Evolutionary conservation across 2,113 vertebrate genomes (phyloP).

Genomic region (Gambusia affinis): DNA sequence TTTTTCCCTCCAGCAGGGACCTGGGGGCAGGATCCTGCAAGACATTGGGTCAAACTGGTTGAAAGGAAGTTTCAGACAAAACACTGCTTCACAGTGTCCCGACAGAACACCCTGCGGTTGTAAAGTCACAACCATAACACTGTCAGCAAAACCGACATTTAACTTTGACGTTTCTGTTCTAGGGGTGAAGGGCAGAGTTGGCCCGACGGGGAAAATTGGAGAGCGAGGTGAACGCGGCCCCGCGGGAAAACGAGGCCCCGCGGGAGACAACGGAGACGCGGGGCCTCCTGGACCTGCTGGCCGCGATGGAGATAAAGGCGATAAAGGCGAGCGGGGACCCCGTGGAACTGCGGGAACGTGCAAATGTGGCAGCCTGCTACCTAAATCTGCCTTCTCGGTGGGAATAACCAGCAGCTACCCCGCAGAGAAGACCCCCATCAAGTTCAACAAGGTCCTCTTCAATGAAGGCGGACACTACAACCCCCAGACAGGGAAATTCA

Average conservation of each 20-base stretch:
- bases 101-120: neutral
- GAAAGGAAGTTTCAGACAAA: neutral
- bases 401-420: constrained; percentile 98
- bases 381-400: constrained; percentile 95
- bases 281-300: constrained; percentile 85
- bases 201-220: constrained; percentile 87
- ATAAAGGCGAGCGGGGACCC: constrained; percentile 86
- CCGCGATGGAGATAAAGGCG: constrained; percentile 84
- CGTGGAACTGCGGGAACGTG: constrained; percentile 86
- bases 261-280: constrained; percentile 81
- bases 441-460: constrained; percentile 96
- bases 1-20: no score
- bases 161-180: constrained; percentile 65
- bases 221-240: constrained; percentile 90
- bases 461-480: constrained; percentile 94
- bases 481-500: constrained; percentile 92
- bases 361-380: constrained; percentile 90
- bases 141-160: neutral
- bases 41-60: neutral
- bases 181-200: constrained; percentile 92
- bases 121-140: neutral
- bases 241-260: constrained; percentile 89
- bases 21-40: neutral
- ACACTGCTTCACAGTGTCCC: neutral
- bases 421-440: constrained; percentile 87